Percentiles rank a stretch among this genome's conserved stretches.
Evolutionary conservation across 2,888 invertebrate genomes (phyloP).

Genomic region (Nebria salina): DNA sequence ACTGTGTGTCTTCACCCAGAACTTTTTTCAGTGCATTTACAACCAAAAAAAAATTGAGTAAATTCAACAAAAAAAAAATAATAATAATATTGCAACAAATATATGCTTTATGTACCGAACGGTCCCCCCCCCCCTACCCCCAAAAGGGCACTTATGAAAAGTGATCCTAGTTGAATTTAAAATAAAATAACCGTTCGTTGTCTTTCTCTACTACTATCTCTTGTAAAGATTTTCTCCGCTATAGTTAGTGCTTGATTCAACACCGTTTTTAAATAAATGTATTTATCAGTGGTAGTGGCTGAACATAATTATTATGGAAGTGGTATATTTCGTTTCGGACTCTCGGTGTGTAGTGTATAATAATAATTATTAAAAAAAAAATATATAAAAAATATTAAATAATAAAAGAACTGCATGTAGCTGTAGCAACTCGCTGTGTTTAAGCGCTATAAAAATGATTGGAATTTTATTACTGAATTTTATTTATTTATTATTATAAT

Average conservation of each 20-base stretch:
- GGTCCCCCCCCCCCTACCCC: neutral
- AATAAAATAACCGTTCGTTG: neutral
- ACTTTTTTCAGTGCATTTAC: neutral
- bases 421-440: slow-evolving; percentile 35
- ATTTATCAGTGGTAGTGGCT: slow-evolving; percentile 47
- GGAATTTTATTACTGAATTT: slow-evolving; percentile 45
- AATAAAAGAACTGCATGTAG: slow-evolving; percentile 41
- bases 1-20: neutral
- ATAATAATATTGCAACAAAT: neutral
- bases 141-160: neutral
- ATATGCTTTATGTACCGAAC: slow-evolving; percentile 1
- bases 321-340: slow-evolving; percentile 41
- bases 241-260: slow-evolving; percentile 44
- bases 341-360: slow-evolving; percentile 45
- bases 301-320: slow-evolving; percentile 44
- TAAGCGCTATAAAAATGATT: slow-evolving; percentile 36
- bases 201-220: slow-evolving; percentile 26
- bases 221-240: slow-evolving; percentile 44
- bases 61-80: neutral
- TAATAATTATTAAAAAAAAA: slow-evolving; percentile 25
- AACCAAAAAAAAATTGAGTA: neutral
- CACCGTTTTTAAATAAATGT: slow-evolving; percentile 43
- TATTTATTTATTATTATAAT: slow-evolving; percentile 43
- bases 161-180: neutral
- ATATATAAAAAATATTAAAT: slow-evolving; percentile 34